A percentile compares a stretch with the other conserved stretches of the same genome.
Conservation (phyloP, 1,140 invertebrate genomes). For the Chironomus tepperi region DNA sequence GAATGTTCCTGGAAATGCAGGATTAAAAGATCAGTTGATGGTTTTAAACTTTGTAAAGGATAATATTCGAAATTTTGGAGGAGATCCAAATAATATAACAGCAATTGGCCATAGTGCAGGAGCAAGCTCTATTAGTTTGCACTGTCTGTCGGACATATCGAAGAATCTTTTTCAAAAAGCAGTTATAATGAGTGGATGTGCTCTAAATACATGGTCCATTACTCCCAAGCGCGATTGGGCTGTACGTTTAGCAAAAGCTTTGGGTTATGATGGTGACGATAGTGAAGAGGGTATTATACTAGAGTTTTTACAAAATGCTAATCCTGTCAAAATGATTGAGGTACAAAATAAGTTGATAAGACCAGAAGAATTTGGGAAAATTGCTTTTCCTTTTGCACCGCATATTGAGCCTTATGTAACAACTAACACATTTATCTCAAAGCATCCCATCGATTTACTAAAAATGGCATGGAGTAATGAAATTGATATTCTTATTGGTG, state of each 20-base stretch:
- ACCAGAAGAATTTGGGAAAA: neutral
- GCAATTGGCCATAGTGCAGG: constrained; percentile 44
- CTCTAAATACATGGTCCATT: constrained; percentile 34
- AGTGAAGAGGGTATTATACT: constrained; percentile 31
- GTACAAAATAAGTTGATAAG: neutral
- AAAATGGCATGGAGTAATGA: constrained; percentile 39
- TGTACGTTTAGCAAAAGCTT: constrained; percentile 35
- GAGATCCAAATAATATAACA: constrained; percentile 43
- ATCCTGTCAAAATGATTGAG: constrained; percentile 24
- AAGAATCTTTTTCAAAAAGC: constrained; percentile 41
- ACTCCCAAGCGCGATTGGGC: constrained; percentile 35
- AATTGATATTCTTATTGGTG: constrained; percentile 41
- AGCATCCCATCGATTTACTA: constrained; percentile 37
- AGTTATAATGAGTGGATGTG: constrained; percentile 39
- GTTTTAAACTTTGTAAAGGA: constrained; percentile 47
- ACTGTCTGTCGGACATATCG: constrained; percentile 45
- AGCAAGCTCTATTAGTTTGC: constrained; percentile 44
- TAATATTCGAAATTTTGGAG: constrained; percentile 51
- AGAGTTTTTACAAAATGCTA: constrained; percentile 32
- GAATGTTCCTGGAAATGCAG: constrained; percentile 45
- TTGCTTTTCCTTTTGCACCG: constrained; percentile 28
- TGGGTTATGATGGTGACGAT: constrained; percentile 33
- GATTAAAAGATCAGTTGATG: constrained; percentile 45
- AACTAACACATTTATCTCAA: constrained; percentile 34
- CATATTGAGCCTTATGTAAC: constrained; percentile 39